These are phyloP conservation scores for Micromussa lordhowensis DNA, from an alignment of 92 coral and sea anemone genomes.

Conservation along the genomic window DNA sequence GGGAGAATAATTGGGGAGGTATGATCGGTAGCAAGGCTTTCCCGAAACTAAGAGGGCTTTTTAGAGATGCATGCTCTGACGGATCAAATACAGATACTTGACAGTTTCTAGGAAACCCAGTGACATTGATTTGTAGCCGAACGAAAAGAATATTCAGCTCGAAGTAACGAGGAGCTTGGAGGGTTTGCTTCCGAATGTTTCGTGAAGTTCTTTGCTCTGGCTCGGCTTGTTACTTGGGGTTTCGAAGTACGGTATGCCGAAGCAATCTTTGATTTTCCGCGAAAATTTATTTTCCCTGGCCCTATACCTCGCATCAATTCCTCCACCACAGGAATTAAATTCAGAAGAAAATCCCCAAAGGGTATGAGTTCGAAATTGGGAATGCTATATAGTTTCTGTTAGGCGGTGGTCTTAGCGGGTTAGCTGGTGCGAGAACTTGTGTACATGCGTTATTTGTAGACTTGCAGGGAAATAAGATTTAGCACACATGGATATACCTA, in stretches of 20 bases:
- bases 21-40: not conserved
- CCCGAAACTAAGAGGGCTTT: not conserved
- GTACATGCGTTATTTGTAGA: not conserved
- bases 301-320: not conserved
- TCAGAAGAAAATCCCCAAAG: not conserved
- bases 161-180: not conserved
- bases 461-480: not conserved
- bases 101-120: not conserved
- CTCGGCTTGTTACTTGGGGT: not conserved
- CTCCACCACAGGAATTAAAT: not conserved
- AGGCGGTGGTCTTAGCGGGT: too few species aligned
- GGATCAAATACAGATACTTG: not conserved
- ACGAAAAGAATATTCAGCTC: not conserved
- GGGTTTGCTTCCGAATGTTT: not conserved
- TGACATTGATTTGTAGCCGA: not conserved
- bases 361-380: not conserved
- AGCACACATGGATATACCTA: too few species aligned
- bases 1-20: conserved; percentile 1
- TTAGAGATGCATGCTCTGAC: not conserved
- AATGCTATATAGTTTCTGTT: too few species aligned
- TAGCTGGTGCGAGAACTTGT: not conserved
- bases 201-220: not conserved
- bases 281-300: not conserved
- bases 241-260: not conserved
- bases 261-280: not conserved